These are phyloP conservation scores for Xenentodon cancila DNA, from an alignment of 2,797 vertebrate genomes.

Conservation along the genomic window DNA sequence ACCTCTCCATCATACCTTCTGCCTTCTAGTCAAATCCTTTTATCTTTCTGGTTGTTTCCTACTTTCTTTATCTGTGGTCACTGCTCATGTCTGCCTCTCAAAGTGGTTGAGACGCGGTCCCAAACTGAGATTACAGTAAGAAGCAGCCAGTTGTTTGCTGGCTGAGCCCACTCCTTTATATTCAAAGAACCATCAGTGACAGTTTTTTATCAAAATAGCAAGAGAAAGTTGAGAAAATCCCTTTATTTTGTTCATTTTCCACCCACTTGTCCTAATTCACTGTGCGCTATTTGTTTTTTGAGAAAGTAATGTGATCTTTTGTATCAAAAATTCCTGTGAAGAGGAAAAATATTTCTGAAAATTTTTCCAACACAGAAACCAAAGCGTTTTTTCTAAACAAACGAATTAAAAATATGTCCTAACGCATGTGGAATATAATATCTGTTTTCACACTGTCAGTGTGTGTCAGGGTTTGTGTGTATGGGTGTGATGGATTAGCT, in stretches of 20 bases:
- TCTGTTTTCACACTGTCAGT: conserved; percentile 25
- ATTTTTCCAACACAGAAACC: not conserved
- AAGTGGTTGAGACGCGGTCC: conserved; percentile 46
- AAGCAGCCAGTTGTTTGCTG: conserved; percentile 51
- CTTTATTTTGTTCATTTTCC: too few relatives aligned
- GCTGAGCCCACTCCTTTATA: conserved; percentile 37
- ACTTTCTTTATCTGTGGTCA: not conserved
- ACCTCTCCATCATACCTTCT: conserved; percentile 17
- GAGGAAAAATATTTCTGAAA: too few relatives aligned
- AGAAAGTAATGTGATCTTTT: too few relatives aligned
- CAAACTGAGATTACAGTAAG: conserved; percentile 13
- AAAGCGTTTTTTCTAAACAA: not conserved
- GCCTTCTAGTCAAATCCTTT: conserved; percentile 1
- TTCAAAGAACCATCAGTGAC: conserved; percentile 71
- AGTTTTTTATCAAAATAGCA: conserved; percentile 36
- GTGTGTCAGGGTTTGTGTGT: conserved; percentile 19
- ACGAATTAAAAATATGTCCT: not conserved
- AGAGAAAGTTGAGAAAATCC: not conserved
- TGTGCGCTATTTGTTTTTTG: too few relatives aligned
- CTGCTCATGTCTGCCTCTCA: not conserved
- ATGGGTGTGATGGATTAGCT: conserved; percentile 73
- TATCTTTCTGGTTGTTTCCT: conserved; percentile 4
- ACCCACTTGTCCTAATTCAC: too few relatives aligned
- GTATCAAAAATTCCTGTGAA: too few relatives aligned
- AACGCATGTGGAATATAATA: conserved; percentile 9